These are phyloP conservation scores for Meiosimyza decipiens DNA, from an alignment of 2,888 invertebrate species.

Conservation along the genomic window DNA sequence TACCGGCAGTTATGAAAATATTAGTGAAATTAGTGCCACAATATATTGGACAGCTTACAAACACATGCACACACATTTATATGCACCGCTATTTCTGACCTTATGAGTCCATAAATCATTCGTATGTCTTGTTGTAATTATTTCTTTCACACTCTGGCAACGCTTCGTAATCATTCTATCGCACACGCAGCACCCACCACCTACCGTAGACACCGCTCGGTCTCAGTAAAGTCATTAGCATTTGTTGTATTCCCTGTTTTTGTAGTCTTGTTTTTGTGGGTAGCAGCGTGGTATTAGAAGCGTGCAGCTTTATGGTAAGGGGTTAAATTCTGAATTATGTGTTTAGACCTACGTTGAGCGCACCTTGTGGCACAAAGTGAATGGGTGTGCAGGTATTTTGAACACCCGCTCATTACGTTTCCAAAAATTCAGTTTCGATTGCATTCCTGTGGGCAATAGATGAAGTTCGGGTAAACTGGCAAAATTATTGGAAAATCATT, in stretches of 20 bases:
- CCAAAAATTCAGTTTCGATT: neutral
- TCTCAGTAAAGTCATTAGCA: conserved; percentile 11
- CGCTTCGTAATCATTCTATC: too few species aligned
- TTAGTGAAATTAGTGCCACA: conserved; percentile 13
- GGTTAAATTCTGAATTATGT: too few species aligned
- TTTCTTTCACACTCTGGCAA: conserved; percentile 16
- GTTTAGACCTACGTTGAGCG: too few species aligned
- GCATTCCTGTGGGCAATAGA: too few species aligned
- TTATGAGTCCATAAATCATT: conserved; percentile 29
- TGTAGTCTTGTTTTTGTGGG: too few species aligned
- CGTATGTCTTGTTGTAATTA: conserved; percentile 12
- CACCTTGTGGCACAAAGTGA: too few species aligned
- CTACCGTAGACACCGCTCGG: too few species aligned
- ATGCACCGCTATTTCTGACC: neutral
- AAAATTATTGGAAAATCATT: too few species aligned
- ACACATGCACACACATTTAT: neutral
- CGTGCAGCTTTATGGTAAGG: too few species aligned
- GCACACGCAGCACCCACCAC: too few species aligned
- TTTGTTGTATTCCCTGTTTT: neutral
- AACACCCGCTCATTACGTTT: neutral
- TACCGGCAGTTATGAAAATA: conserved; percentile 18
- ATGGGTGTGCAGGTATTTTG: neutral
- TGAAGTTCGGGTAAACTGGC: too few species aligned
- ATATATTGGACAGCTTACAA: neutral
- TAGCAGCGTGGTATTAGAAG: too few species aligned